A percentile compares a stretch with the other conserved stretches of the same genome.
Evolutionary conservation across 2,797 vertebrate species (phyloP).

Genomic region (Erithacus rubecula): DNA sequence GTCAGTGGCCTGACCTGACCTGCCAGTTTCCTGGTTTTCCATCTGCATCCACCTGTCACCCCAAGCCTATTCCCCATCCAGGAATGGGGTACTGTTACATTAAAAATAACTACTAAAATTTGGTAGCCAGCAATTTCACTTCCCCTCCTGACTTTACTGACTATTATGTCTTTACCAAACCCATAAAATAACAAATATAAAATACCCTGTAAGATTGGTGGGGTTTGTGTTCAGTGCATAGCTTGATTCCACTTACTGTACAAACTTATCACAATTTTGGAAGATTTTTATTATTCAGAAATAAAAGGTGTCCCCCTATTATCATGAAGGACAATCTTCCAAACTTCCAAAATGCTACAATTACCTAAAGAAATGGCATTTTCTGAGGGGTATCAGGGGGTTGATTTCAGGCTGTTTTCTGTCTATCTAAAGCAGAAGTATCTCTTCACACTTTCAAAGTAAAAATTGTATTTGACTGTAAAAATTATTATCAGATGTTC

Average conservation of each 20-base stretch:
- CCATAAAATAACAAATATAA: not conserved
- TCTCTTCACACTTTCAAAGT: not conserved
- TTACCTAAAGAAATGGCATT: not conserved
- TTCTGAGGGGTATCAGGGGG: not conserved
- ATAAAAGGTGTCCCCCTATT: not conserved
- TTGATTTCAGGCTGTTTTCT: not conserved
- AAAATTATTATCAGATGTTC: not conserved
- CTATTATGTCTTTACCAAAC: not conserved
- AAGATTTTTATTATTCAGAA: not conserved
- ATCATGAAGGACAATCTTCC: not conserved
- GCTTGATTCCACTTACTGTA: not conserved
- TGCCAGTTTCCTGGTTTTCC: not conserved
- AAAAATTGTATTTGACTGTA: not conserved
- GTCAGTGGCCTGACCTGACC: conserved; percentile 8
- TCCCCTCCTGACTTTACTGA: not conserved
- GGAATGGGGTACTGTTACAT: conserved; percentile 5
- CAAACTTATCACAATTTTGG: not conserved
- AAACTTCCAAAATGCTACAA: not conserved
- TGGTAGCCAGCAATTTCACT: not conserved
- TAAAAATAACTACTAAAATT: conserved; percentile 21
- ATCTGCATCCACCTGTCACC: conserved; percentile 18
- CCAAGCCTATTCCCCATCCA: not conserved
- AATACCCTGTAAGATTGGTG: not conserved
- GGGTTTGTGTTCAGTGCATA: not conserved
- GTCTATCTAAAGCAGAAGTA: not conserved